Conservation (phyloP, 2,888 invertebrate genomes). For the Idaea biselata region DNA sequence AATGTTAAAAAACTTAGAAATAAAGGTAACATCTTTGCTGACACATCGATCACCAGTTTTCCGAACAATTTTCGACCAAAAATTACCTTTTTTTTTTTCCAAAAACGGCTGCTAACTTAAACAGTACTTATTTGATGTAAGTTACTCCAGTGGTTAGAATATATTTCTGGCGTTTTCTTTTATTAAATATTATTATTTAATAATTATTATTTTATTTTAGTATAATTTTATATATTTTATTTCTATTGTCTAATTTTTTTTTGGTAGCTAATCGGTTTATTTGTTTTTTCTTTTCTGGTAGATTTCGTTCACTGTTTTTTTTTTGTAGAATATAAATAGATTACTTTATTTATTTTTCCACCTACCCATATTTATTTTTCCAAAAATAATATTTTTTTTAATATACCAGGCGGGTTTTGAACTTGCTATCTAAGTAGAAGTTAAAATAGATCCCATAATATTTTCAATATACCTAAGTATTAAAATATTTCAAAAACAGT, state of each 20-base stretch:
- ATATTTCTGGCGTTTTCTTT: slow-evolving; percentile 32
- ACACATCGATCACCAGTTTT: no score
- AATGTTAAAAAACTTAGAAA: no score
- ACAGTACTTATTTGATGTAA: slow-evolving; percentile 52
- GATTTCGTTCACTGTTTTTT: slow-evolving; percentile 10
- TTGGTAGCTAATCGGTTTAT: slow-evolving; percentile 38
- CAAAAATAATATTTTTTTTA: not conserved
- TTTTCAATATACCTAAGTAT: not conserved
- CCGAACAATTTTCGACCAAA: not conserved
- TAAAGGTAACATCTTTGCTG: no score
- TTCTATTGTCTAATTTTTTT: slow-evolving; percentile 18
- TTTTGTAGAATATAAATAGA: slow-evolving; percentile 1
- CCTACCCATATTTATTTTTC: no score
- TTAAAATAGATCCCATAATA: no score
- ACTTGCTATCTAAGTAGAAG: no score
- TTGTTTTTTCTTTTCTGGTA: not conserved
- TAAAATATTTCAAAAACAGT: no score
- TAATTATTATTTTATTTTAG: slow-evolving; percentile 22
- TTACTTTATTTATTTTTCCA: no score
- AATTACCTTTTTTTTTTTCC: slow-evolving; percentile 9
- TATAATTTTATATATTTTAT: slow-evolving; percentile 36
- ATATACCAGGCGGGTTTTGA: no score
- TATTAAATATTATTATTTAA: slow-evolving; percentile 7
- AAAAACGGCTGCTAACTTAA: slow-evolving; percentile 64
- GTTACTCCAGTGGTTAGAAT: slow-evolving; percentile 25